Conservation (phyloP, 2,888 invertebrate species). For the Cyaniris semiargus region DNA sequence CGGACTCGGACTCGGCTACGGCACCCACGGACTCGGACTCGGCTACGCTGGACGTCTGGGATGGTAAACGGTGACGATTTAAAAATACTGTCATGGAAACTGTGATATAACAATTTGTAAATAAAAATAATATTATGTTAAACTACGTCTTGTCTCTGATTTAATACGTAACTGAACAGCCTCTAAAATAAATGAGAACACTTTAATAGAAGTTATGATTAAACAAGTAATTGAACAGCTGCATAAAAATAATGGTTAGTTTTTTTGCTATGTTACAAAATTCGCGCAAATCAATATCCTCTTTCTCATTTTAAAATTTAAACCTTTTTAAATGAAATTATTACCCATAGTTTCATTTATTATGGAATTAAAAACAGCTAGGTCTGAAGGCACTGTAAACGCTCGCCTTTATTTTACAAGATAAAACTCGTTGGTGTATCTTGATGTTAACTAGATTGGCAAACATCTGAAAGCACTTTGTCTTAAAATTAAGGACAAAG, state of each 20-base stretch:
- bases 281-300: too few relatives aligned
- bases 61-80: slow-evolving; percentile 21
- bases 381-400: neutral
- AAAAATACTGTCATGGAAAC: slow-evolving; percentile 27
- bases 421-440: neutral
- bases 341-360: too few relatives aligned
- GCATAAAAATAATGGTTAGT: too few relatives aligned
- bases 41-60: slow-evolving; percentile 40
- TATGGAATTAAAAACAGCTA: too few relatives aligned
- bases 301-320: too few relatives aligned
- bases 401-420: neutral
- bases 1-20: slow-evolving; percentile 43
- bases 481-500: slow-evolving; percentile 1
- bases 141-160: neutral
- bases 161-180: neutral
- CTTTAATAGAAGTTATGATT: too few relatives aligned
- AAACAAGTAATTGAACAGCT: too few relatives aligned
- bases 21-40: slow-evolving; percentile 40
- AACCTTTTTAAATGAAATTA: too few relatives aligned
- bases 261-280: too few relatives aligned
- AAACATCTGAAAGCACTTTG: neutral
- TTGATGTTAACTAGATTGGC: slow-evolving; percentile 7
- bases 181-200: neutral
- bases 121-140: neutral
- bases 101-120: slow-evolving; percentile 33